phyloP scores from a whole-genome alignment of 1,140 invertebrate genomes.

The Grapholita molesta region DNA sequence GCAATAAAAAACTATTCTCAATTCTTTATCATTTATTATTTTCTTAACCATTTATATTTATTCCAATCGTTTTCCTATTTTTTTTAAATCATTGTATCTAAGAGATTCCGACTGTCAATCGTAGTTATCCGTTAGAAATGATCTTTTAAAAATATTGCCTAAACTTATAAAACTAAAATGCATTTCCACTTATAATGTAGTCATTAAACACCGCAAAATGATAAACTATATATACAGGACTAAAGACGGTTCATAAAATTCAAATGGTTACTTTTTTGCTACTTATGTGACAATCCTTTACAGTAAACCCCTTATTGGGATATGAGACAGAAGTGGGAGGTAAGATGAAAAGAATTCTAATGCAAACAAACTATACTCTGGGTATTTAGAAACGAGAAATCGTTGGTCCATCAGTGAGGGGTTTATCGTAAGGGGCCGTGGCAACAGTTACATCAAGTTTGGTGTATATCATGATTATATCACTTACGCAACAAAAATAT shows the following conservation, averaged over 20 bases:
- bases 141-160: conserved; percentile 74
- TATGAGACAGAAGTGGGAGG: conserved; percentile 38
- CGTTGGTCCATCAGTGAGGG: conserved; percentile 37
- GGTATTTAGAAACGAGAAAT: conserved; percentile 31
- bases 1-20: conserved; percentile 48
- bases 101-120: conserved; percentile 70
- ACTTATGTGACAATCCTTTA: conserved; percentile 45
- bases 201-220: conserved; percentile 69
- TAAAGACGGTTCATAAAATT: conserved; percentile 65
- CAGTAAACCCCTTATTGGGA: conserved; percentile 47
- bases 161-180: conserved; percentile 78
- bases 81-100: conserved; percentile 72
- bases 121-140: conserved; percentile 71
- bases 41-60: conserved; percentile 76
- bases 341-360: conserved; percentile 27
- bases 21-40: conserved; percentile 76
- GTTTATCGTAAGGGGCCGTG: conserved; percentile 50
- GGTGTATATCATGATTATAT: conserved; percentile 70
- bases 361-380: conserved; percentile 26
- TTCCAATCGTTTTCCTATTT: conserved; percentile 76
- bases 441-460: conserved; percentile 56
- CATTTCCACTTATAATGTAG: conserved; percentile 71
- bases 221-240: conserved; percentile 70
- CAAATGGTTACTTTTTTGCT: conserved; percentile 55
- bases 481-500: conserved; percentile 65